phyloP scores from a whole-genome alignment of 23 tunicate species.

The Oikopleura dioica region DNA sequence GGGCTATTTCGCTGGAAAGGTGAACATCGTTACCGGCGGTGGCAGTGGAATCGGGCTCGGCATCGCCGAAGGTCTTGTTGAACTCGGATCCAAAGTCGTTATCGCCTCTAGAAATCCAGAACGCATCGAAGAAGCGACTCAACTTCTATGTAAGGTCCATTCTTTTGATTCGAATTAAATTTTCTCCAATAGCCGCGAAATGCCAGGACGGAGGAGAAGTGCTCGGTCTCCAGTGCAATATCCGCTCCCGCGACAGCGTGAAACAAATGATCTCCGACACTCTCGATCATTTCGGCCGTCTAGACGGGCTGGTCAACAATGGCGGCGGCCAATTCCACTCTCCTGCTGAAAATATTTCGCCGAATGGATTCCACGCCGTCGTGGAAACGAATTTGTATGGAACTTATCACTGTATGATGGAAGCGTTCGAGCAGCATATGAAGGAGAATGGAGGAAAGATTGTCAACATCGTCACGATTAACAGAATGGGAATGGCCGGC shows the following conservation, averaged over 20 bases:
- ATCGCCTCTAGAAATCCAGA: conserved; percentile 22
- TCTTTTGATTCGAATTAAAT: neutral
- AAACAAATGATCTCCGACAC: neutral
- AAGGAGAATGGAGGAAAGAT: conserved; percentile 23
- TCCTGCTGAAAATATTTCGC: conserved; percentile 17
- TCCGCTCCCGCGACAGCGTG: neutral
- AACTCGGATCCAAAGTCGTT: conserved; percentile 17
- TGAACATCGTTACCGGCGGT: conserved; percentile 23
- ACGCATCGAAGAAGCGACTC: conserved; percentile 9
- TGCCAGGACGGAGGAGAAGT: neutral
- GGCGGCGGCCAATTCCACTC: conserved; percentile 25
- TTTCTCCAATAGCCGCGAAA: too few species aligned
- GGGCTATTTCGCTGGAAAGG: conserved; percentile 14
- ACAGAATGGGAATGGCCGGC: conserved; percentile 16
- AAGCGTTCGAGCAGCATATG: conserved; percentile 18
- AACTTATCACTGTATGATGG: conserved; percentile 18
- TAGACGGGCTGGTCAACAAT: conserved; percentile 21
- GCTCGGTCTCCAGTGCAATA: neutral
- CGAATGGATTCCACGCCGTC: conserved; percentile 25
- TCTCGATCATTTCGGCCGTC: neutral
- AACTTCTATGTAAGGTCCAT: neutral
- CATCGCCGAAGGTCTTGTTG: conserved; percentile 18
- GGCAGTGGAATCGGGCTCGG: conserved; percentile 26
- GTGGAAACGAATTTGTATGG: conserved; percentile 23
- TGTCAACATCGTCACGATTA: conserved; percentile 18